A percentile compares a stretch with the other conserved stretches of the same genome.
Conservation (phyloP, 2,888 invertebrate genomes). For the Monopis laevigella region DNA sequence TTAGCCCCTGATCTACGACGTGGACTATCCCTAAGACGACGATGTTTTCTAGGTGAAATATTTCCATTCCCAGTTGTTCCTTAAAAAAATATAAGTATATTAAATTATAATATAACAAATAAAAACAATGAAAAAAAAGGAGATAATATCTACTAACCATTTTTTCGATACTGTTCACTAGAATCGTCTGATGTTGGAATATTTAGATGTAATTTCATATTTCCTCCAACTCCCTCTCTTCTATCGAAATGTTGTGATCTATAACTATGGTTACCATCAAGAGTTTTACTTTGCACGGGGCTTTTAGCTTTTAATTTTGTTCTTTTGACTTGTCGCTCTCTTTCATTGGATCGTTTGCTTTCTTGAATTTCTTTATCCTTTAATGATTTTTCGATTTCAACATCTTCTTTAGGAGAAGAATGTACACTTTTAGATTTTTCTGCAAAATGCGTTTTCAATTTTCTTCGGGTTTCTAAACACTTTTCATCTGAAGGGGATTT, state of each 20-base stretch:
- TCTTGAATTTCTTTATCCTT: conserved; percentile 46
- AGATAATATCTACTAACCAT: conserved; percentile 29
- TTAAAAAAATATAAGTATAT: conserved; percentile 17
- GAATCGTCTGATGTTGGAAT: conserved; percentile 71
- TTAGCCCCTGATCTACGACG: conserved; percentile 70
- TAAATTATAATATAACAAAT: too few relatives aligned
- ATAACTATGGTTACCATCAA: conserved; percentile 39
- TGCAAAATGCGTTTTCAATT: conserved; percentile 52
- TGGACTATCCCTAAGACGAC: conserved; percentile 72
- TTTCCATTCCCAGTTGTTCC: conserved; percentile 49
- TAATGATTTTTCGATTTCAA: conserved; percentile 46
- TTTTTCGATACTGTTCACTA: conserved; percentile 63
- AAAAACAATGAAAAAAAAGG: too few relatives aligned
- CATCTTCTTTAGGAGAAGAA: conserved; percentile 47
- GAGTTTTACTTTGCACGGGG: conserved; percentile 49
- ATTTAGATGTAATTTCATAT: conserved; percentile 62
- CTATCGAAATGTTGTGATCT: conserved; percentile 53
- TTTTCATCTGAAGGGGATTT: conserved; percentile 55
- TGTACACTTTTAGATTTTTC: conserved; percentile 54
- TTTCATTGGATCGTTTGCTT: conserved; percentile 44
- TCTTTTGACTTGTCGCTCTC: conserved; percentile 56
- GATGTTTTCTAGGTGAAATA: conserved; percentile 68
- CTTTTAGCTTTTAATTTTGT: conserved; percentile 60
- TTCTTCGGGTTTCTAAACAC: conserved; percentile 41
- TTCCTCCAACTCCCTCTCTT: conserved; percentile 58